Evolutionary conservation across 2,797 vertebrate species (phyloP), one percentile per base, ranked within the genome.

Genomic region (Cynopterus sphinx): DNA sequence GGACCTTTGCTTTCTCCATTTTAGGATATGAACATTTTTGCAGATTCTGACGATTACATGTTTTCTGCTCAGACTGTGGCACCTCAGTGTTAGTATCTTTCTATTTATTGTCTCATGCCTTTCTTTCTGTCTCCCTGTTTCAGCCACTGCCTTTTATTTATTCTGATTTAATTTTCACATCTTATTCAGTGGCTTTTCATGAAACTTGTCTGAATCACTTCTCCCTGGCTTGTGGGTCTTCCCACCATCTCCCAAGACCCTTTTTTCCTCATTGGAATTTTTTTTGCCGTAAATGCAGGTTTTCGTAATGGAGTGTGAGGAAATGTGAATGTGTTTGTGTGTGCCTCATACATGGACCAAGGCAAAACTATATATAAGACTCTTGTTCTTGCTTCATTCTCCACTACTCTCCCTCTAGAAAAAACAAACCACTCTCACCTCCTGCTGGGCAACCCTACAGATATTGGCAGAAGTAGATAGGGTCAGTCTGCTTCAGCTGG

Each of bases 131-230:
- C 94, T 91, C 87, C 43, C 59, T 78, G 96, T 85, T 85, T 87
- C 94, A 97, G 81, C 96, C 93, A 88, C 96, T 96, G 96, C 96
- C 96, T 98, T 97, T 96, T 95, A 96, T 97, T 33, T 33, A 33
- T 33, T 33, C 96, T 97, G 97, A 96, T 97, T 97, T 97, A 89
- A 97, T 98, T 97, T 98, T 98, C 97, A 98, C 97, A 96, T 95
- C 94, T 96, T 96, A 92, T 96, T 84, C 91, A 87, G 53, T 68
- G 16, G 10, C 91, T 97, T 17, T 73, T 93, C 61, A 2, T 2
- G 61, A 84, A 49, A 71, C 82, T 78, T 67, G 39, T 96, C 97
- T 90, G 22, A 89, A 49, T 96, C 79, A 46, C n/a, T 87, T 93
- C 26, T 77, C 43, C 75, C 77, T 46, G 92, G 49, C 0, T 0